Percentiles rank a stretch among this genome's conserved stretches.
Conservation (phyloP, 2,113 vertebrate genomes). For the Mustelus asterias region DNA sequence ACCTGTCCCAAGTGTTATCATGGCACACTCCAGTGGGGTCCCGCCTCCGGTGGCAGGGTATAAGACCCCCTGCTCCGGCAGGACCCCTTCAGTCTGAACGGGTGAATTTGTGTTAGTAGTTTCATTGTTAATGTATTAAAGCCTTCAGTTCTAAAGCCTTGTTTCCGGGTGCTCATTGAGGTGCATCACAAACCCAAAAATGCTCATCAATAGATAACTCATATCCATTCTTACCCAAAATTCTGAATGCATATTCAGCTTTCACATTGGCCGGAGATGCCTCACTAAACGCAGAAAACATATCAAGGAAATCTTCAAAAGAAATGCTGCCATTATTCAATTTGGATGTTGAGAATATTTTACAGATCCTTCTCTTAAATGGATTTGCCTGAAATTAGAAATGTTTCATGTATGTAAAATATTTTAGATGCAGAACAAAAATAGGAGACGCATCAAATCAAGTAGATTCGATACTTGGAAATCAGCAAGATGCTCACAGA, state of each 20-base stretch:
- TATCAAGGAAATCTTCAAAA: conserved; percentile 34
- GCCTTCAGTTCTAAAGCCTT: too few relatives aligned
- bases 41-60: too few relatives aligned
- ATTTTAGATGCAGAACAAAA: not conserved
- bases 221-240: conserved; percentile 9
- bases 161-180: too few relatives aligned
- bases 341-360: conserved; percentile 29
- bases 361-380: conserved; percentile 26
- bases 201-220: not conserved
- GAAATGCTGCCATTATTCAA: conserved; percentile 25
- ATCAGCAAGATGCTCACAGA: not conserved
- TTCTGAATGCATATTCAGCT: conserved; percentile 35
- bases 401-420: not conserved
- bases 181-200: not conserved
- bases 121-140: too few relatives aligned
- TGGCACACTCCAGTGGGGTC: too few relatives aligned
- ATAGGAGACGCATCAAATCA: not conserved
- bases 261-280: not conserved
- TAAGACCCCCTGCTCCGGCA: too few relatives aligned
- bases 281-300: conserved; percentile 21
- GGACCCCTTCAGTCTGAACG: too few relatives aligned
- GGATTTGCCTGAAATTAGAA: conserved; percentile 33
- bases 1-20: too few relatives aligned
- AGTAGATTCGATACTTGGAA: not conserved
- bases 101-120: too few relatives aligned